Percentiles rank a stretch among this genome's conserved stretches.
These are phyloP conservation scores for Synanthedon andrenaeformis DNA, from an alignment of 2,888 invertebrate genomes.

Conservation along the genomic window DNA sequence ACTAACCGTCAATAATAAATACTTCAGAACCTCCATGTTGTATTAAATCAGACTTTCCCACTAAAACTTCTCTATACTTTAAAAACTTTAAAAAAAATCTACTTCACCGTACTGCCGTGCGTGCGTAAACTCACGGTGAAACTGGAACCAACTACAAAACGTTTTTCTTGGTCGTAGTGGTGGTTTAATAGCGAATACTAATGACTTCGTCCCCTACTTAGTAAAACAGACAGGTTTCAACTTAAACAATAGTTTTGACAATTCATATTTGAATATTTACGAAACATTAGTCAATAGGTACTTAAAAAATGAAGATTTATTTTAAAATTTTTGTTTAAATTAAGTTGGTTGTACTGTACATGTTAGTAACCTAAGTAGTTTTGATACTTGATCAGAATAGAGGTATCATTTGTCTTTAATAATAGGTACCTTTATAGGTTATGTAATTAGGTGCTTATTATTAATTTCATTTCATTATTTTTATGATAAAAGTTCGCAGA, in stretches of 20 bases:
- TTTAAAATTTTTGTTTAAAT: no score
- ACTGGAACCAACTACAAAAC: conserved; percentile 20
- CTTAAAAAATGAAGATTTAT: no score
- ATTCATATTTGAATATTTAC: conserved; percentile 1
- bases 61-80: conserved; percentile 3
- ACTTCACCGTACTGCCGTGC: conserved; percentile 1
- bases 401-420: no score
- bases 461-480: no score
- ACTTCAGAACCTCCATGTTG: conserved; percentile 5
- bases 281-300: not conserved
- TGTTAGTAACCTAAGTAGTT: no score
- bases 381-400: no score
- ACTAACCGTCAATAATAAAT: conserved; percentile 23
- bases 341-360: no score
- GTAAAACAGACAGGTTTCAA: conserved; percentile 8
- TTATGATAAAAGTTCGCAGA: no score
- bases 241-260: conserved; percentile 1
- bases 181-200: conserved; percentile 26
- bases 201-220: conserved; percentile 27
- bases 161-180: not conserved
- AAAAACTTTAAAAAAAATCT: conserved; percentile 1
- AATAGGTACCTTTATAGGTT: no score
- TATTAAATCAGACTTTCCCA: conserved; percentile 9
- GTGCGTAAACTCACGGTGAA: conserved; percentile 20
- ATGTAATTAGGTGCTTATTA: no score